phyloP scores from a whole-genome alignment of 2,113 vertebrate species.

The Struthio camelus region DNA sequence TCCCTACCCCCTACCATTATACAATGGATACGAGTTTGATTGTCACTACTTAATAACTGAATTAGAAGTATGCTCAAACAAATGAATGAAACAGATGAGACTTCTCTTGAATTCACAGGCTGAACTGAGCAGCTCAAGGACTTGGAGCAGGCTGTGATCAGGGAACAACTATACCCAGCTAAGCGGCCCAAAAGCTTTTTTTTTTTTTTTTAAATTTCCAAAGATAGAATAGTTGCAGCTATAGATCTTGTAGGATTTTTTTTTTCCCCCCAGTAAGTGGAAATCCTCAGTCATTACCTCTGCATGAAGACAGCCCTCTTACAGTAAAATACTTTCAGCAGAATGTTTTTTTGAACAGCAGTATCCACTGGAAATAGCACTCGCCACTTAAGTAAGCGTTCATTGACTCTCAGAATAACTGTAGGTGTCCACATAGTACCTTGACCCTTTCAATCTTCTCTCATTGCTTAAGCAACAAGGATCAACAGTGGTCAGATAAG shows the following conservation, averaged over 20 bases:
- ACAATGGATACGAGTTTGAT: not conserved
- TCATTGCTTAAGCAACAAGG: constrained; percentile 2
- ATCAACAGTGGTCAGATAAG: constrained; percentile 5
- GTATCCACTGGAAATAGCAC: constrained; percentile 11
- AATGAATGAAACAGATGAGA: not conserved
- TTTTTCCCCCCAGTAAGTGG: not conserved
- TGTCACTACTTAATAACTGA: not conserved
- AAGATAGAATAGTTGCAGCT: constrained; percentile 28
- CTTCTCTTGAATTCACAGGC: not conserved
- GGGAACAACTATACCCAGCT: constrained; percentile 20
- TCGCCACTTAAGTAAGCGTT: constrained; percentile 23
- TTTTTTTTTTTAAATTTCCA: not conserved
- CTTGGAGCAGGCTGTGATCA: not conserved
- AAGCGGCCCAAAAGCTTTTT: constrained; percentile 30
- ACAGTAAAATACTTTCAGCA: not conserved
- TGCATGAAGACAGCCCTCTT: not conserved
- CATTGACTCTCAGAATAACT: constrained; percentile 13
- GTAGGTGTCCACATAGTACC: not conserved
- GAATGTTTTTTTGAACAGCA: not conserved
- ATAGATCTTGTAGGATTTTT: not conserved
- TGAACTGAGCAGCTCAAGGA: not conserved
- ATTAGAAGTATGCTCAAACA: not conserved
- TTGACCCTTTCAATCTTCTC: constrained; percentile 5
- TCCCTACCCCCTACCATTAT: not conserved
- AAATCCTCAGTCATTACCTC: constrained; percentile 28